Evolutionary conservation across 2,113 vertebrate genomes (phyloP).

Genomic region (Hylia prasina): DNA sequence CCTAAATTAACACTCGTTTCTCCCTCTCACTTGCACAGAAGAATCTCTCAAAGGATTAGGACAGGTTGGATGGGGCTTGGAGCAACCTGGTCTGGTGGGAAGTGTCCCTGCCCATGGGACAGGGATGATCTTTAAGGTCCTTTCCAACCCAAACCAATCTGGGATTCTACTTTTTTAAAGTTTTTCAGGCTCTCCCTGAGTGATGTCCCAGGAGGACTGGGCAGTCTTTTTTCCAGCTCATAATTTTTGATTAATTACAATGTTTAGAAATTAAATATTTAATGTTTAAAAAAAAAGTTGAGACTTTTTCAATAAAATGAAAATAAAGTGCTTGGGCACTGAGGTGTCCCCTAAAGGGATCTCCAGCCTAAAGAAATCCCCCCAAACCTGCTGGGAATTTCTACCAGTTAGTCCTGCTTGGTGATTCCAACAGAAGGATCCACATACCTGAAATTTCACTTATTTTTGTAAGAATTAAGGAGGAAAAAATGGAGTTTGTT

Average conservation of each 20-base stretch:
- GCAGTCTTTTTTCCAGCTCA: no score
- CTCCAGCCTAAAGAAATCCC: neutral
- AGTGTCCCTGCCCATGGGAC: neutral
- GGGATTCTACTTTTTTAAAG: neutral
- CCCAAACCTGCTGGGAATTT: neutral
- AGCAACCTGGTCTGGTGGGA: neutral
- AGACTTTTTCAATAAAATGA: no score
- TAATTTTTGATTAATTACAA: no score
- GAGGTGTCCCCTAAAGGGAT: neutral
- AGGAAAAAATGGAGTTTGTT: neutral
- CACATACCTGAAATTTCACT: rapidly evolving
- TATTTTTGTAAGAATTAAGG: neutral
- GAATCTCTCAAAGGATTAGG: neutral
- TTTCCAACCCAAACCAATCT: neutral
- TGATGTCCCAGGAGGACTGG: neutral
- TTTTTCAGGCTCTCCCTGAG: neutral
- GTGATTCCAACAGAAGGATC: neutral
- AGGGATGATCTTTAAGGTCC: no score
- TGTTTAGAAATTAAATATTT: no score
- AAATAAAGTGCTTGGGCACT: neutral
- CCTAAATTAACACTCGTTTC: slow-evolving; percentile 9
- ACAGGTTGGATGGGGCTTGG: neutral
- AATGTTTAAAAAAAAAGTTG: no score
- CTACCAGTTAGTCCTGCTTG: neutral
- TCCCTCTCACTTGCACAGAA: neutral